A percentile compares a stretch with the other conserved stretches of the same genome.
Conservation (phyloP, 2,113 vertebrate genomes). For the Asarcornis scutulata region DNA sequence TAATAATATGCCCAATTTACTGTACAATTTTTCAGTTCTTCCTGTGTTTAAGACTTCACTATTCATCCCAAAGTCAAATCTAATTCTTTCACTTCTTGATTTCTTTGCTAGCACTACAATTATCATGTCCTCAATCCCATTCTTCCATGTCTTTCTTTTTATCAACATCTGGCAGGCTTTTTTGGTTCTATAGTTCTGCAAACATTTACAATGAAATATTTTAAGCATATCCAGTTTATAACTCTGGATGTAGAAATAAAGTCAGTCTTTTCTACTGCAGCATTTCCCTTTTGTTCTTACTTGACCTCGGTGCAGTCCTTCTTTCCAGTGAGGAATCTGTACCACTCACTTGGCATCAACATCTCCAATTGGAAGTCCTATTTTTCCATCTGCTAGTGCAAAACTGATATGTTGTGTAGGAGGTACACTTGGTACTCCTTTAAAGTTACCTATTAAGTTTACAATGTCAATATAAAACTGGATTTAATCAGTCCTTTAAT, state of each 20-base stretch:
- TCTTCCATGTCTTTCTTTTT: background rate
- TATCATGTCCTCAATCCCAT: background rate
- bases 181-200: background rate
- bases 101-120: constrained; percentile 11
- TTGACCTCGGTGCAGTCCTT: background rate
- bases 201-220: background rate
- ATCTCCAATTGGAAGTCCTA: background rate
- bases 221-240: background rate
- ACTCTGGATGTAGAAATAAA: background rate
- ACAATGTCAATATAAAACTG: background rate
- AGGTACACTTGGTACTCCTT: background rate
- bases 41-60: constrained; percentile 9
- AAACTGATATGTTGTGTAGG: background rate
- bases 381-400: background rate
- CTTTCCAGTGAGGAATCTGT: background rate
- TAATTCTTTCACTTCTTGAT: constrained; percentile 2
- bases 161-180: background rate
- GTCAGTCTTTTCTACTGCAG: background rate
- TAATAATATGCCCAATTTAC: constrained; percentile 48
- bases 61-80: constrained; percentile 26
- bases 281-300: background rate
- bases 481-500: background rate
- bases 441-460: background rate
- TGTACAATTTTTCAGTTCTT: constrained; percentile 20
- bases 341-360: background rate